phyloP scores from a whole-genome alignment of 2,888 invertebrate genomes.

The Druceiella hillmani region DNA sequence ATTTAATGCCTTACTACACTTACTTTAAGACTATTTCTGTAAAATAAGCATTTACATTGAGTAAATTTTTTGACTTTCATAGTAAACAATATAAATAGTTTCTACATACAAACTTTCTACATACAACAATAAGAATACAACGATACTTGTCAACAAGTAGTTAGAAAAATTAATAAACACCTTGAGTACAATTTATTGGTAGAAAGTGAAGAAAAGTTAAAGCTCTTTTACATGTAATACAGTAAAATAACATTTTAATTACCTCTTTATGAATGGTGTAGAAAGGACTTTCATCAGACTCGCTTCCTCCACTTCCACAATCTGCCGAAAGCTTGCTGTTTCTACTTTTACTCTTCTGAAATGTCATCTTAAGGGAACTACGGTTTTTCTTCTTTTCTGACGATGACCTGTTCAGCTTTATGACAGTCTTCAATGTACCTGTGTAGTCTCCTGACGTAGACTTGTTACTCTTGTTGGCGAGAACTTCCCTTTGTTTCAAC shows the following conservation, averaged over 20 bases:
- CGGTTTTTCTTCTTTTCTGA: slow-evolving; percentile 57
- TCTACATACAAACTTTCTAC: too few relatives aligned
- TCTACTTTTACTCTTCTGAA: slow-evolving; percentile 63
- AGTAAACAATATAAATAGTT: too few relatives aligned
- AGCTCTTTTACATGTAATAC: slow-evolving; percentile 1
- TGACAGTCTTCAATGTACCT: slow-evolving; percentile 79
- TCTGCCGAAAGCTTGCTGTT: slow-evolving; percentile 49
- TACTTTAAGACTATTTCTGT: too few relatives aligned
- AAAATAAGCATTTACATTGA: too few relatives aligned
- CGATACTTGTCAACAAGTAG: slow-evolving; percentile 6
- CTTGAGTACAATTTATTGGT: slow-evolving; percentile 1
- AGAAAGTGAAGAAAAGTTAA: slow-evolving; percentile 3
- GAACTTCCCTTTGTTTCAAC: slow-evolving; percentile 41
- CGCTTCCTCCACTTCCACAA: slow-evolving; percentile 26
- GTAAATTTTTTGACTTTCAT: too few relatives aligned
- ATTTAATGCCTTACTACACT: too few relatives aligned
- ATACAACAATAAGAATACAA: slow-evolving; percentile 10
- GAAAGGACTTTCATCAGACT: slow-evolving; percentile 40
- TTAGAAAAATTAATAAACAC: slow-evolving; percentile 4
- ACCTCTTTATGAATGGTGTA: slow-evolving; percentile 65
- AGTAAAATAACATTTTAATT: slow-evolving; percentile 25
- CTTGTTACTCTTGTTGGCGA: slow-evolving; percentile 30
- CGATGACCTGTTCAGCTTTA: slow-evolving; percentile 61
- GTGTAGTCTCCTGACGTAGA: slow-evolving; percentile 55
- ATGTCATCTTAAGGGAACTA: slow-evolving; percentile 72